These are phyloP conservation scores for Eupeodes luniger DNA, from an alignment of 2,888 invertebrate genomes.

Conservation along the genomic window DNA sequence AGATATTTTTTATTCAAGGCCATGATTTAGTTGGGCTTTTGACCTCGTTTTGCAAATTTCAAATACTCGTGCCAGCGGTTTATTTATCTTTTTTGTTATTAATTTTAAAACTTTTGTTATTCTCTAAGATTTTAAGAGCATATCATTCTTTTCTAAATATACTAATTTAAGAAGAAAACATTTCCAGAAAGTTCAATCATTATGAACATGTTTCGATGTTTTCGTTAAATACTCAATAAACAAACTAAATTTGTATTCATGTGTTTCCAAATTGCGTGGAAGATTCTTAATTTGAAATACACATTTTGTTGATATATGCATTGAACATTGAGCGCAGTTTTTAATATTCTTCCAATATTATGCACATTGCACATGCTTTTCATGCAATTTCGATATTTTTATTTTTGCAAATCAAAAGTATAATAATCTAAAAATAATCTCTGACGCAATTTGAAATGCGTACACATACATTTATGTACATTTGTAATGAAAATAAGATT, in stretches of 20 bases:
- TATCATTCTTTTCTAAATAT: background rate
- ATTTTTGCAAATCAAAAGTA: slow-evolving; percentile 25
- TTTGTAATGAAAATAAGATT: slow-evolving; percentile 45
- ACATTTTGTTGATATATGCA: background rate
- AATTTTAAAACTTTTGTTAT: background rate
- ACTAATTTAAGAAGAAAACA: background rate
- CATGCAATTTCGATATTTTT: slow-evolving; percentile 36
- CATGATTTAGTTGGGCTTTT: background rate
- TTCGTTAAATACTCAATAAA: too few species aligned
- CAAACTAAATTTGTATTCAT: too few species aligned
- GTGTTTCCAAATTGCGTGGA: too few species aligned
- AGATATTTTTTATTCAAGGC: slow-evolving; percentile 10
- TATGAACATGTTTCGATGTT: background rate
- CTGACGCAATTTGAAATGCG: slow-evolving; percentile 60
- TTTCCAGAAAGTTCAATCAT: slow-evolving; percentile 10
- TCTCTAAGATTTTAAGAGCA: background rate
- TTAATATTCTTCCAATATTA: background rate
- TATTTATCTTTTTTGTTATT: background rate
- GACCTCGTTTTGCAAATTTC: slow-evolving; percentile 2
- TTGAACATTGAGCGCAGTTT: background rate
- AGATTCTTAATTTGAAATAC: background rate
- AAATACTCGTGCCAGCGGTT: slow-evolving; percentile 9
- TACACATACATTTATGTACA: background rate
- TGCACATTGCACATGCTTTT: slow-evolving; percentile 6
- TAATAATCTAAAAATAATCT: slow-evolving; percentile 48